Evolutionary conservation across 2,113 vertebrate species (phyloP).

Genomic region (Prolemur simus): DNA sequence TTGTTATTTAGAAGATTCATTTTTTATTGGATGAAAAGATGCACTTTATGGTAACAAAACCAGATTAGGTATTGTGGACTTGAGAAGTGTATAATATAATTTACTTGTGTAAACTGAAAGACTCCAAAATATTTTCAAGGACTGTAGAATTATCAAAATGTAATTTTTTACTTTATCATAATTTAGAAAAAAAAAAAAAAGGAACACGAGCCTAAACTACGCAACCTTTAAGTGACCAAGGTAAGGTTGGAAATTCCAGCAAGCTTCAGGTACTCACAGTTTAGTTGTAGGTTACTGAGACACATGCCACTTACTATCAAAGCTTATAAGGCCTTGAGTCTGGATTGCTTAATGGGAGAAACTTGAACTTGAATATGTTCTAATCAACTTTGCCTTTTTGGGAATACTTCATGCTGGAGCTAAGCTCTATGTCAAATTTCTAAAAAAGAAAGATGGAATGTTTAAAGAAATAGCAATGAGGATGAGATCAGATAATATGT

Average conservation of each 20-base stretch:
- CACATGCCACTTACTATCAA: background rate
- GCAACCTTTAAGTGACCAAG: background rate
- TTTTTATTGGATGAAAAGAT: background rate
- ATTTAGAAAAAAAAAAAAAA: background rate
- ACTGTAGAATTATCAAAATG: background rate
- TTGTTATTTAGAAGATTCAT: background rate
- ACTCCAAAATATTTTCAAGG: background rate
- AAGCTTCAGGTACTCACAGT: background rate
- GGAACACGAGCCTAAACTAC: background rate
- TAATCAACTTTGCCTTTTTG: background rate
- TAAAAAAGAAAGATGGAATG: background rate
- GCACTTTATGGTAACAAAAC: background rate
- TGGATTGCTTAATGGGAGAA: background rate
- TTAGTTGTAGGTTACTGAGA: background rate
- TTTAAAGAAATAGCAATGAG: background rate
- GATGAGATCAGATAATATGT: background rate
- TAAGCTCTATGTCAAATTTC: background rate
- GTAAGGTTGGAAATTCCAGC: background rate
- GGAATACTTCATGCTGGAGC: background rate
- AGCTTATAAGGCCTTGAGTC: background rate
- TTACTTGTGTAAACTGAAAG: background rate
- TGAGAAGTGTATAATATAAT: background rate
- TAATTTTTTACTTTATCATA: background rate
- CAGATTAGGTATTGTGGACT: background rate
- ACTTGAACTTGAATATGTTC: background rate